Base-by-base conservation (phyloP, 35 echinoderm and acorn worm genomes). In the Nesometra sesokonis region DNA sequence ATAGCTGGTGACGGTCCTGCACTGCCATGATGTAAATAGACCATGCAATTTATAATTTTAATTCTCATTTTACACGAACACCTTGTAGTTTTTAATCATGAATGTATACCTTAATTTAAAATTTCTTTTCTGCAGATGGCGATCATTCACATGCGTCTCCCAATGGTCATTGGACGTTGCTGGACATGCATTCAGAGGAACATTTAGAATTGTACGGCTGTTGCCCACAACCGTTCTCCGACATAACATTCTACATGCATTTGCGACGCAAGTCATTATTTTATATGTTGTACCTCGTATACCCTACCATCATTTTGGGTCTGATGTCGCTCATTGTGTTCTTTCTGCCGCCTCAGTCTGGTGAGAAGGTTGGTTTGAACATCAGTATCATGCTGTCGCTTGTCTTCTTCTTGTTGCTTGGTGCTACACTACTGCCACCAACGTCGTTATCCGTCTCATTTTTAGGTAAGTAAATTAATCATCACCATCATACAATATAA, bases 301-400 rank as follows among this genome's bases (percentile, higher is more conserved):
- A 88, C 30, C 94, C 94, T 5, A 80, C 94, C 33, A 88, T 97
- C 34, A 90, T 97, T 40, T 88, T 97, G 91, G 93, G 91, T 9
- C 76, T 90, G 76, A 80, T 97, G 17, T 97, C 94, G 4, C 46
- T 97, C 30, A 36, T 97, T 21, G 88, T 81, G 43, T 97, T 97
- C 83, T 93, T 93, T 87, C 82, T 97, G 36, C 94, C 94, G 38
- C 80, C 85, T 13, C 91, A 93, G 32, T 93, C 94, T 0, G 94
- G 94, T 11, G 94, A 97, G 79, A 97, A 97, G 83, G 85, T 97
- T 3, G 94, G 94, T 11, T 57, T 97, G 38, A 97, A 93, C 78
- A 97, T 97, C 82, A 97, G 91, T 30, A 83, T 93, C 0, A 82
- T 97, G 36, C 88, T 97, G 0, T 90, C 94, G 13, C 86, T 97